Evolutionary conservation across 2,113 vertebrate species (phyloP), one percentile per base, ranked within the genome.

Genomic region (Henicopernis longicauda): DNA sequence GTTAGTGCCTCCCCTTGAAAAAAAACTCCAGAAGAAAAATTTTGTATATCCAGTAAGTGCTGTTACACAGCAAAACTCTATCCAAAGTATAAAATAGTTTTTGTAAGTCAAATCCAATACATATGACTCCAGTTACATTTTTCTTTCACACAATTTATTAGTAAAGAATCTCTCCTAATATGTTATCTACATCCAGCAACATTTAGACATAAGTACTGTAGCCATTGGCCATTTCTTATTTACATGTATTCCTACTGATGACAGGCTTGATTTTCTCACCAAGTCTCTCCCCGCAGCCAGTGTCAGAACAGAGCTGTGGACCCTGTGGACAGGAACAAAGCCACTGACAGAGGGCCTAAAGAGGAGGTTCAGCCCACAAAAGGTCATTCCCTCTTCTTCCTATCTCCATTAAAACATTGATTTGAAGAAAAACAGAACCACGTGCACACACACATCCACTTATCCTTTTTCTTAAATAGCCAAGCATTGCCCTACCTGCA

Each of bases 261-360:
- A 55, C 50, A 66, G 14, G 27, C 52, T 78, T 62, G 6, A 65
- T 69, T 36, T 66, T 54, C 65, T 67, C 59, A 83, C 11, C 26
- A 29, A 22, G 13, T 49, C 45, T 21, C 6, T 3, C 11, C 9
- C 6, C 4, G 5, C 4, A 4, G 12, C 2, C 15, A 25, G 7
- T 8, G 2, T 20, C 59, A 78, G 27, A 93, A 78, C 25, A 34
- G 19, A 82, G 31, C 42, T 31, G 12, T 18, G 6, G 27, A 77
- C 22, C 3, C 16, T 25, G 17, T 2, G 7, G 34, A 49, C 27
- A 78, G 16, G 23, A 83, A 59, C 18, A 66, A 62, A 76, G 32
- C 20, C 47, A 67, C 22, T 52, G 18, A 45, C 7, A 81, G 21
- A 69, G 5, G 9, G 17, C 13, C 47, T 21, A 34, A 79, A 73